phyloP scores from a whole-genome alignment of 2,888 invertebrate genomes.

The Athrips mouffetella region DNA sequence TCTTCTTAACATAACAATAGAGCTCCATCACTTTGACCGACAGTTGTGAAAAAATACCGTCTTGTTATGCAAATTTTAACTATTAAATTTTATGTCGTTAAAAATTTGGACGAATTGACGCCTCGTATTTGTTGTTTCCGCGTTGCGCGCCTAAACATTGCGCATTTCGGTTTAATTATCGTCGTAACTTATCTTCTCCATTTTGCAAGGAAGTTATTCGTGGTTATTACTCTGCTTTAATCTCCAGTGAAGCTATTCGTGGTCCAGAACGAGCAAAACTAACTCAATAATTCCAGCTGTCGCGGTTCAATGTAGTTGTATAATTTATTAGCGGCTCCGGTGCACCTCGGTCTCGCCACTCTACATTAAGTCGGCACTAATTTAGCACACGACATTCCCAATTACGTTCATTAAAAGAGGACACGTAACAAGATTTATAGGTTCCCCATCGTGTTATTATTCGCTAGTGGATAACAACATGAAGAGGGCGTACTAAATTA shows the following conservation, averaged over 20 bases:
- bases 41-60: slow-evolving; percentile 45
- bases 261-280: not conserved
- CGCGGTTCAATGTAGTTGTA: slow-evolving; percentile 25
- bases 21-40: slow-evolving; percentile 44
- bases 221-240: not conserved
- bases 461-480: slow-evolving; percentile 24
- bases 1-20: slow-evolving; percentile 60
- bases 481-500: slow-evolving; percentile 21
- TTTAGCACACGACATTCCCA: slow-evolving; percentile 37
- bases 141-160: slow-evolving; percentile 20
- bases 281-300: not conserved
- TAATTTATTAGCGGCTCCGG: slow-evolving; percentile 47
- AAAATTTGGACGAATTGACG: slow-evolving; percentile 27
- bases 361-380: slow-evolving; percentile 27
- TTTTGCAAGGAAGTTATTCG: not conserved
- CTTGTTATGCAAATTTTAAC: slow-evolving; percentile 54
- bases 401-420: slow-evolving; percentile 34
- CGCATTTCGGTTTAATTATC: no score
- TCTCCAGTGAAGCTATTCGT: not conserved
- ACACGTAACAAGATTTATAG: slow-evolving; percentile 28
- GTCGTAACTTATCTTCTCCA: no score
- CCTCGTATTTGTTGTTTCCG: slow-evolving; percentile 28
- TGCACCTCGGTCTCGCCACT: slow-evolving; percentile 27
- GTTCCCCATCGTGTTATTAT: slow-evolving; percentile 28
- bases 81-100: slow-evolving; percentile 41